Conservation (phyloP, 2,113 vertebrate species). For the Agapornis roseicollis region DNA sequence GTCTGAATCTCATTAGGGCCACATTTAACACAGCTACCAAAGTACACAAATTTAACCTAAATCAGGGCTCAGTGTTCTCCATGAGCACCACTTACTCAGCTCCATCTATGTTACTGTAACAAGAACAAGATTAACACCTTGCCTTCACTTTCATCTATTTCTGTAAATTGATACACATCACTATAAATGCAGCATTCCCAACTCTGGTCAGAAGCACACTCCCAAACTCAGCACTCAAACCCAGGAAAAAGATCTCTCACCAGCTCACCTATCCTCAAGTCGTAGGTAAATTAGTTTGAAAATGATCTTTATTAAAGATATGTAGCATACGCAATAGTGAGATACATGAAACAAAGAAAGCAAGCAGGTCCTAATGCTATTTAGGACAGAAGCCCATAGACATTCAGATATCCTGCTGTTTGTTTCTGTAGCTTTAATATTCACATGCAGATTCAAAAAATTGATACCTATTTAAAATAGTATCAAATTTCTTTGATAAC, state of each 20-base stretch:
- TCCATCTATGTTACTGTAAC: not conserved
- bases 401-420: not conserved
- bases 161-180: not conserved
- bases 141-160: not conserved
- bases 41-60: not conserved
- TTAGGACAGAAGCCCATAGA: not conserved
- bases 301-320: not conserved
- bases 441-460: not conserved
- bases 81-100: not conserved
- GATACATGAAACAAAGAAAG: not conserved
- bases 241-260: not conserved
- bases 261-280: not conserved
- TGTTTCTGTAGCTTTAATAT: not conserved
- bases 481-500: not conserved
- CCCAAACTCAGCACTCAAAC: not conserved
- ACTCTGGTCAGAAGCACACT: not conserved
- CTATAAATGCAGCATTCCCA: not conserved
- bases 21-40: not conserved
- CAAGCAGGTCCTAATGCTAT: not conserved
- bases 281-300: not conserved
- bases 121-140: not conserved
- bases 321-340: not conserved
- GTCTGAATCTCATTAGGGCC: not conserved
- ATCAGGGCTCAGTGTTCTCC: not conserved
- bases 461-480: not conserved